phyloP scores from a whole-genome alignment of 2,113 vertebrate genomes.

The Myocastor coypus region DNA sequence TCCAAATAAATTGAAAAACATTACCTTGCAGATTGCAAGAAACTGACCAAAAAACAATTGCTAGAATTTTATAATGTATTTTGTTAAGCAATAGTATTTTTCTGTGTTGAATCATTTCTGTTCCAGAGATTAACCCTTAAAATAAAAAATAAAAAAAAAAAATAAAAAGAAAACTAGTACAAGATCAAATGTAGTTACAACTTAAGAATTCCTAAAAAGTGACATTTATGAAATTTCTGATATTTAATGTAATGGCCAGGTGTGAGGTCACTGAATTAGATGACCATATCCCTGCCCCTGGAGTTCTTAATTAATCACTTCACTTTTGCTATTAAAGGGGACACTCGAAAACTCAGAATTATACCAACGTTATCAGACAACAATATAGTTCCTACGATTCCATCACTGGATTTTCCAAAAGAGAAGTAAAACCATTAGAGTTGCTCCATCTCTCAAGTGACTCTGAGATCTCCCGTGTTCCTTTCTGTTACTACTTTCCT shows the following conservation, averaged over 20 bases:
- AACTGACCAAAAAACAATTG: slow-evolving; percentile 90
- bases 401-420: background rate
- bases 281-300: background rate
- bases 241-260: background rate
- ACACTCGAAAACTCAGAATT: background rate
- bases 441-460: background rate
- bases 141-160: slow-evolving; percentile 41
- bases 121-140: slow-evolving; percentile 76
- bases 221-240: background rate
- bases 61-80: slow-evolving; percentile 83
- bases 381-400: background rate
- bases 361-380: background rate
- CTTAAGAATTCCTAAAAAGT: background rate
- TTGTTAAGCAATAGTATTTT: slow-evolving; percentile 83
- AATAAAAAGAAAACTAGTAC: slow-evolving; percentile 29
- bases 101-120: slow-evolving; percentile 69
- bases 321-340: background rate
- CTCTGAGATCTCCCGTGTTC: background rate
- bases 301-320: background rate
- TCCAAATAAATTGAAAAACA: slow-evolving; percentile 92
- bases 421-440: background rate
- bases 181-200: background rate
- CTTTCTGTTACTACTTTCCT: background rate
- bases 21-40: slow-evolving; percentile 88
- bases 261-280: background rate